phyloP scores from a whole-genome alignment of 1,140 invertebrate genomes.

The Potamilus streckersoni region DNA sequence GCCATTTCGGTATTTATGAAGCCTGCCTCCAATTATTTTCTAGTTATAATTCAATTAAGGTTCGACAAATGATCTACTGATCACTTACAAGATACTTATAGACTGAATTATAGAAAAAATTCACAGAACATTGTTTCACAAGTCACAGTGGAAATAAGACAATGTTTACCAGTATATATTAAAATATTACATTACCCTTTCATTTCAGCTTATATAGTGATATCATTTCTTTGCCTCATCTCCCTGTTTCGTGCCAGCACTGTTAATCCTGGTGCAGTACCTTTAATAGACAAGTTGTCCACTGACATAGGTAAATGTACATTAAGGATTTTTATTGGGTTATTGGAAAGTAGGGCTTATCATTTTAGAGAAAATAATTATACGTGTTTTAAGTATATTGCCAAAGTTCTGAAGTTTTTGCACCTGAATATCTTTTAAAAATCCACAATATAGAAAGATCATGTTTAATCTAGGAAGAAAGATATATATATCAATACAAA shows the following conservation, averaged over 20 bases:
- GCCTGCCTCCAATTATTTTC: too few relatives aligned
- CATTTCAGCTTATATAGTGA: constrained; percentile 46
- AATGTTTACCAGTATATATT: neutral
- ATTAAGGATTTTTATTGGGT: neutral
- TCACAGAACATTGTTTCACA: too few relatives aligned
- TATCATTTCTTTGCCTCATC: constrained; percentile 43
- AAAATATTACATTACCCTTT: neutral
- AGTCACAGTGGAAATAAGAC: too few relatives aligned
- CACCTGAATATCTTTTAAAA: neutral
- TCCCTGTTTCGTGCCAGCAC: constrained; percentile 52
- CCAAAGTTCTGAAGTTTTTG: neutral
- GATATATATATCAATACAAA: neutral
- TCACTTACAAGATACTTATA: too few relatives aligned
- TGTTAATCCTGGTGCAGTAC: constrained; percentile 56
- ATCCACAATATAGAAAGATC: neutral
- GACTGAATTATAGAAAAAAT: too few relatives aligned
- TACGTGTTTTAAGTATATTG: neutral
- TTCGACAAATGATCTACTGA: too few relatives aligned
- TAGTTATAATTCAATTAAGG: too few relatives aligned
- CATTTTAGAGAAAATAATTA: too few relatives aligned
- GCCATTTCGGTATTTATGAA: too few relatives aligned
- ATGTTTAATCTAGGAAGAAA: neutral
- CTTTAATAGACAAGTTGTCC: constrained; percentile 27
- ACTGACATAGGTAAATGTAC: neutral
- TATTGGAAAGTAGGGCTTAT: too few relatives aligned